Evolutionary conservation across 1,140 invertebrate genomes (phyloP), one percentile per base, ranked within the genome.

Genomic region (Conopomorpha cramerella): DNA sequence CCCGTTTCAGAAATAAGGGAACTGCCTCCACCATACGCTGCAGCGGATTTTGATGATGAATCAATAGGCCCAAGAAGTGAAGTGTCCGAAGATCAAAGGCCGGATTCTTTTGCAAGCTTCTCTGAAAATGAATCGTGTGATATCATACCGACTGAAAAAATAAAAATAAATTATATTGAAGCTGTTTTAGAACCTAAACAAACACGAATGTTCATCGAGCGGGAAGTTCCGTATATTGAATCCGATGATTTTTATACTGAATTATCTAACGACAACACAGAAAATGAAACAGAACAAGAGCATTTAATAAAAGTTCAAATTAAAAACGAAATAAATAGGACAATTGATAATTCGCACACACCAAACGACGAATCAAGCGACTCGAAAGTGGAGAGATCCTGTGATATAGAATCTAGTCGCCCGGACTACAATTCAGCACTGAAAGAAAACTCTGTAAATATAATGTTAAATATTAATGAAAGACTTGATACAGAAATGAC

Each of bases 311-410:
- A 79, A 60, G 61, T 79, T 12, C 71, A 76, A 46, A 54, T 64
- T 38, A 79, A 78, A 32, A 79, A 79, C 28, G 77, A 79, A 64
- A 77, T 78, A 16, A 79, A 79, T 42, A 74, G 55, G 50, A 63
- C 32, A 30, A 74, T 60, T 26, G 73, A 73, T 39, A 51, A 54
- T 39, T 35, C 48, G 12, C 2, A 12, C 11, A 36, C 50, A 11
- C 62, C 65, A 29, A 2, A 34, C 6, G 42, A 52, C 25, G 55
- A 58, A 34, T 49, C 40, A 10, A 16, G 51, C 39, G 34, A 43
- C 29, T 34, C 43, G 19, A 62, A 60, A 43, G 62, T 61, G 1
- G 60, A 65, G 3, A 58, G 30, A 46, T 38, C 53, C 17, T 50
- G 43, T 55, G 62, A 71, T 47, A 52, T 52, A 18, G 66, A 65